Evolutionary conservation across 2,113 vertebrate genomes (phyloP).

Genomic region (Engraulis encrasicolus): DNA sequence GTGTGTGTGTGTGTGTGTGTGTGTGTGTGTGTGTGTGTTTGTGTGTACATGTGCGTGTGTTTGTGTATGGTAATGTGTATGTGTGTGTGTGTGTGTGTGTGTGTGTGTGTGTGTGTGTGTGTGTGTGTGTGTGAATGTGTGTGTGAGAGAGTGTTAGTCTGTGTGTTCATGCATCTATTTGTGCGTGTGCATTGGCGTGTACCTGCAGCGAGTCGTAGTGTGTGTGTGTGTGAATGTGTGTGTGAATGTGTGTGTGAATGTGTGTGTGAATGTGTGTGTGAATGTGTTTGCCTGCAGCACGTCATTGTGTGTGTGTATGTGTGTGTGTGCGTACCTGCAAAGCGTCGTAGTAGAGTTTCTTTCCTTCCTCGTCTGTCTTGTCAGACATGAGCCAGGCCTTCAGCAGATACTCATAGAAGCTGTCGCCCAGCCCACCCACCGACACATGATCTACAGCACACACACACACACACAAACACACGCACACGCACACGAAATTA

Average conservation of each 20-base stretch:
- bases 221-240: not conserved
- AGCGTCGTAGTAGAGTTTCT: slow-evolving; percentile 95
- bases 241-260: too few species aligned
- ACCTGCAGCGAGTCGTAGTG: too few species aligned
- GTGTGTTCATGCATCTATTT: not conserved
- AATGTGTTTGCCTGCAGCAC: too few species aligned
- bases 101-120: slow-evolving; percentile 85
- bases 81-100: not conserved
- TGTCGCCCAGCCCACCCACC: slow-evolving; percentile 94
- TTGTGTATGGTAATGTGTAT: not conserved
- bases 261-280: not conserved
- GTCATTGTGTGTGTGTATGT: not conserved
- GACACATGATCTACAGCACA: slow-evolving; percentile 91
- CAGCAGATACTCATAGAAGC: slow-evolving; percentile 98
- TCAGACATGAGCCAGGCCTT: slow-evolving; percentile 98
- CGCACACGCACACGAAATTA: too few species aligned
- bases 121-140: slow-evolving; percentile 52
- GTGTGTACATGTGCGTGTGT: not conserved
- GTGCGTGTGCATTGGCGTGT: not conserved
- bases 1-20: not conserved
- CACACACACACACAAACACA: too few species aligned
- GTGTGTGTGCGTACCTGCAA: slow-evolving; percentile 81
- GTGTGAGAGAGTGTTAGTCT: not conserved
- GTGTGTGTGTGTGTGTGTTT: too few species aligned
- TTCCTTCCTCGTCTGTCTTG: slow-evolving; percentile 92